Evolutionary conservation across 1,140 invertebrate species (phyloP), one percentile per base, ranked within the genome.

Genomic region (Teleopsis dalmanni): DNA sequence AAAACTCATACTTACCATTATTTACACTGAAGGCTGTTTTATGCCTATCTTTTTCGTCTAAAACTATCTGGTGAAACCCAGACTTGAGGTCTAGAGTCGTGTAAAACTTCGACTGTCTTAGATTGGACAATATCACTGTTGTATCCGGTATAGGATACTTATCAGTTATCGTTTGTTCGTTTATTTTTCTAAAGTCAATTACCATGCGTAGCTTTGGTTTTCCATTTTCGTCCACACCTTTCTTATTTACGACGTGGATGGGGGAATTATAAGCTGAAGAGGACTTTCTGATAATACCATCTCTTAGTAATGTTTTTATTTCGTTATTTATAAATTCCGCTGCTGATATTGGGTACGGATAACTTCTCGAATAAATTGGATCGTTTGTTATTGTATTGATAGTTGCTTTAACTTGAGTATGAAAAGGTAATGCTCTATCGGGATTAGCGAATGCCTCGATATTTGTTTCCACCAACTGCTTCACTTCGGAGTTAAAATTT

Each of bases 101-200:
- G n/a, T n/a, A n/a, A n/a, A n/a, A n/a, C n/a, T n/a, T n/a, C n/a
- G n/a, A n/a, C n/a, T n/a, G n/a, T n/a, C n/a, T n/a, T n/a, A n/a
- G n/a, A n/a, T n/a, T n/a, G n/a, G n/a, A n/a, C n/a, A n/a, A n/a
- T n/a, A n/a, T n/a, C n/a, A n/a, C n/a, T n/a, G n/a, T n/a, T n/a
- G n/a, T n/a, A 18, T 70, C 60, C 1, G 76, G 78, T 5, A 80
- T 50, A 3, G 76, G 76, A 59, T 72, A 79, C 16, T 50, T 53
- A 48, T 70, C 62, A 10, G 48, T 54, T 16, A 66, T 54, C 3
- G 55, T 64, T 33, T 53, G 54, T 14, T 60, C 54, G 37, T 68
- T 68, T 10, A 67, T 22, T 47, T 56, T 57, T 18, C 62, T 26
- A 42, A 56, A 70, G 48, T 70, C 60, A 13, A 62, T 48, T 2